phyloP scores from a whole-genome alignment of 2,113 vertebrate species.

The Saccopteryx leptura region DNA sequence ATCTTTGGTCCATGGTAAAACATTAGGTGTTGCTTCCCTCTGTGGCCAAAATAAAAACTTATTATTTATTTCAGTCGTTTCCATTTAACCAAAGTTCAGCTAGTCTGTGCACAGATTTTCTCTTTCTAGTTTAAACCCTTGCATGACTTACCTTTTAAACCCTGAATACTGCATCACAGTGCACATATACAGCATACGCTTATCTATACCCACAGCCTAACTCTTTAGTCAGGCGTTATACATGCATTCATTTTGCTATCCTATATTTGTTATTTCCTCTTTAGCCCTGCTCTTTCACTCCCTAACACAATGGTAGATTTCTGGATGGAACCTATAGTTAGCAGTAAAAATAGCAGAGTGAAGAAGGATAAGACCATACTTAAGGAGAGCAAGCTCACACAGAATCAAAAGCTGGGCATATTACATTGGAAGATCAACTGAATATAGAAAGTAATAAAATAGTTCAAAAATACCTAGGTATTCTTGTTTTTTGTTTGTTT shows the following conservation, averaged over 20 bases:
- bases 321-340: background rate
- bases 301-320: background rate
- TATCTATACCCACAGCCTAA: background rate
- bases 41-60: background rate
- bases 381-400: background rate
- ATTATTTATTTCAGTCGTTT: background rate
- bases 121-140: background rate
- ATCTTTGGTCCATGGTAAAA: background rate
- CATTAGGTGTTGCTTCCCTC: background rate
- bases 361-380: background rate
- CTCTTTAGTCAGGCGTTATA: background rate
- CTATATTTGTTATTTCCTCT: background rate
- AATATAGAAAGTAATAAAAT: background rate
- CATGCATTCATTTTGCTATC: background rate
- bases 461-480: background rate
- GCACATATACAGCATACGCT: background rate
- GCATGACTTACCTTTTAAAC: constrained; percentile 52
- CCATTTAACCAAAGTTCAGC: background rate
- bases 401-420: background rate
- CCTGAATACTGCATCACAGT: background rate
- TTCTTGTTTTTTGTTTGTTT: background rate
- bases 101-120: background rate
- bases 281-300: background rate
- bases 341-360: background rate
- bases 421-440: background rate